A percentile compares a stretch with the other conserved stretches of the same genome.
Evolutionary conservation across 2,888 invertebrate species (phyloP).

Genomic region (Cheilosia grossa): DNA sequence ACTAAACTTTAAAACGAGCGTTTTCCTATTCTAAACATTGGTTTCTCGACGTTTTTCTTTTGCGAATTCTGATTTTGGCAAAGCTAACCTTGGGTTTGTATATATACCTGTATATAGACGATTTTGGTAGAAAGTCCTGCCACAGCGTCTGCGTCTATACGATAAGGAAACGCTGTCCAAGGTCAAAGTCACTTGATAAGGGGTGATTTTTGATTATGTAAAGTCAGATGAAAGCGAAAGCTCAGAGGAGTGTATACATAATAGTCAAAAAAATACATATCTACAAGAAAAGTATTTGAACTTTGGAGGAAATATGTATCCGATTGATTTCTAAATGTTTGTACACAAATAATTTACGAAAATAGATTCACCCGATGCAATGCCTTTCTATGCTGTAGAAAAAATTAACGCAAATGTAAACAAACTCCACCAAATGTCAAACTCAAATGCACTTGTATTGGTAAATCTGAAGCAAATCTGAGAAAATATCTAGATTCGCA

Average conservation of each 20-base stretch:
- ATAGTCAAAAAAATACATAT: no score
- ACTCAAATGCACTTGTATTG: no score
- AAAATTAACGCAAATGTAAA: no score
- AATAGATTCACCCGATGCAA: no score
- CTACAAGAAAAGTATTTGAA: neutral
- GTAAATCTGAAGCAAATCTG: no score
- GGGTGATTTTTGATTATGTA: constrained; percentile 40
- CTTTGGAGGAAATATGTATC: constrained; percentile 20
- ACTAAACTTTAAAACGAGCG: constrained; percentile 7
- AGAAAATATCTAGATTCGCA: no score
- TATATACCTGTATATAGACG: neutral
- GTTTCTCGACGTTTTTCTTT: neutral
- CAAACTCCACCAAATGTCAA: no score
- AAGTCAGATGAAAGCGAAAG: constrained; percentile 47
- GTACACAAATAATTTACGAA: no score
- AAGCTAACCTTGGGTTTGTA: neutral
- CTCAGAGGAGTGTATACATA: neutral
- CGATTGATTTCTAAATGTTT: no score
- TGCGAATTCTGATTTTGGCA: no score
- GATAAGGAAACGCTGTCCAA: constrained; percentile 25
- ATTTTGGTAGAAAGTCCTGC: neutral
- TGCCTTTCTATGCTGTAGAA: no score
- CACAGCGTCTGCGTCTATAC: constrained; percentile 26
- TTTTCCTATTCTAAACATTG: neutral
- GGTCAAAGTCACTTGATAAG: constrained; percentile 50